A percentile compares a stretch with the other conserved stretches of the same genome.
phyloP scores from a whole-genome alignment of 2,113 vertebrate species.

The Sceloporus undulatus region DNA sequence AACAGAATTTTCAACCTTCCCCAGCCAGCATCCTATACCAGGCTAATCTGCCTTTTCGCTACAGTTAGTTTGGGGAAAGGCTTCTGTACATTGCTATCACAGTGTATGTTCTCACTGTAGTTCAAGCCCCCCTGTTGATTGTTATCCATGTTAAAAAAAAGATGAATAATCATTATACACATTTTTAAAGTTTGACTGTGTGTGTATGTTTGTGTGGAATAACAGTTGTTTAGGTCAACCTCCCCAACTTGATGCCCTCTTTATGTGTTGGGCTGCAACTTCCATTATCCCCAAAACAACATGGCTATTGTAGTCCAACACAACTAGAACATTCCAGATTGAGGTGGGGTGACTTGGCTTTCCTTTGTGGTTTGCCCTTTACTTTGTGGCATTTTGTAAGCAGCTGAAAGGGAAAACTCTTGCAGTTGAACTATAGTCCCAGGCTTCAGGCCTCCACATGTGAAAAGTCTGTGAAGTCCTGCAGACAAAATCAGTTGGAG shows the following conservation, averaged over 20 bases:
- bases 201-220: too few species aligned
- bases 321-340: neutral
- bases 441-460: neutral
- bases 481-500: neutral
- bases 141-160: neutral
- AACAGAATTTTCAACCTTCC: too few species aligned
- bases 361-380: neutral
- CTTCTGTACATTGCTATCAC: neutral
- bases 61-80: neutral
- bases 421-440: neutral
- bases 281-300: neutral
- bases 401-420: neutral
- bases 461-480: neutral
- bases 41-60: too few species aligned
- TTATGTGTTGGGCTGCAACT: neutral
- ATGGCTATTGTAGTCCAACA: neutral
- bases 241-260: neutral
- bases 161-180: neutral
- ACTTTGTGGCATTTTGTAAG: neutral
- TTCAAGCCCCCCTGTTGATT: neutral
- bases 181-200: neutral
- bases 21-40: too few species aligned
- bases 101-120: neutral
- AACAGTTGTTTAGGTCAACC: neutral
- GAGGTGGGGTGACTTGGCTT: neutral